Evolutionary conservation across 2,113 vertebrate genomes (phyloP).

Genomic region (Myotis yumanensis): DNA sequence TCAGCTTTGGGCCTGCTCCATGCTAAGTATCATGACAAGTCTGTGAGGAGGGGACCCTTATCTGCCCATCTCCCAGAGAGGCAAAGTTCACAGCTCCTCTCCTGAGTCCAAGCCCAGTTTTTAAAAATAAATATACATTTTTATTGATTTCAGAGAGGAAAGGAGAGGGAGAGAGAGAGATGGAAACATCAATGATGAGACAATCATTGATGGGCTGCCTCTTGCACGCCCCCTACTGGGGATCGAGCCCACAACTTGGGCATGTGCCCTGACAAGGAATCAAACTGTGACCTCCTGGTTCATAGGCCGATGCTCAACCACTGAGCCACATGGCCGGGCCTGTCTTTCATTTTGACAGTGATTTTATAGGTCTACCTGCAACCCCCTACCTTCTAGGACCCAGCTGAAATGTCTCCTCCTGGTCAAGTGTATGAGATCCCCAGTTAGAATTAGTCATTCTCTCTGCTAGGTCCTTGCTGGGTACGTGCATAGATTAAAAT

Average conservation of each 20-base stretch:
- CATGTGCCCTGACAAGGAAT: too few species aligned
- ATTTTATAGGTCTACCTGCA: neutral
- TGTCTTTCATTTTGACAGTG: slow-evolving; percentile 5
- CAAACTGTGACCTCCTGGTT: too few species aligned
- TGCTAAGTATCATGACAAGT: too few species aligned
- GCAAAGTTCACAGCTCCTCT: neutral
- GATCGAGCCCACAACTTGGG: too few species aligned
- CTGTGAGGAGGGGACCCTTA: neutral
- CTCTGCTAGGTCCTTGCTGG: neutral
- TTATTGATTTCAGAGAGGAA: too few species aligned
- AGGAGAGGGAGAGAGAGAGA: too few species aligned
- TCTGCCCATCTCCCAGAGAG: neutral
- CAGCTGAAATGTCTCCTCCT: neutral
- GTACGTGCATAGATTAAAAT: neutral
- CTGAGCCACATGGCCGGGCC: too few species aligned
- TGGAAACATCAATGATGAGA: too few species aligned
- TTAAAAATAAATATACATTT: too few species aligned
- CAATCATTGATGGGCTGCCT: too few species aligned
- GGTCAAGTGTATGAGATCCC: neutral
- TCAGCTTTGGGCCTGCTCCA: neutral
- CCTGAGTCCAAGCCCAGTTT: neutral
- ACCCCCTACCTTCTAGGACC: neutral
- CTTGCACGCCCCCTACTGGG: too few species aligned
- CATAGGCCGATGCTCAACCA: too few species aligned
- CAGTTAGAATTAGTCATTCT: neutral